A percentile compares a stretch with the other conserved stretches of the same genome.
Evolutionary conservation across 2,113 vertebrate genomes (phyloP).

Genomic region (Opisthocomus hoazin): DNA sequence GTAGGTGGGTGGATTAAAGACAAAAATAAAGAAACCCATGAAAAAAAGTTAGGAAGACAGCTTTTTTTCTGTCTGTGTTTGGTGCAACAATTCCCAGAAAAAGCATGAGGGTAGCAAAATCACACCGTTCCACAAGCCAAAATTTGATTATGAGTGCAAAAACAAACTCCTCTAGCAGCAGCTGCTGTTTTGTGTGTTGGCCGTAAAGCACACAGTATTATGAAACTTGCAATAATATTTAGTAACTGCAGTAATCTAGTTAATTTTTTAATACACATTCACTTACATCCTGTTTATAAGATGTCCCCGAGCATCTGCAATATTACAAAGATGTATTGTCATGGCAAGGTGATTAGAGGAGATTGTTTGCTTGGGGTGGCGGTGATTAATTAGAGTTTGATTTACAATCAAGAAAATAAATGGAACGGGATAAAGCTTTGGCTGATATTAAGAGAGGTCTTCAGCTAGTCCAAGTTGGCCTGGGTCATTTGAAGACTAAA

Average conservation of each 20-base stretch:
- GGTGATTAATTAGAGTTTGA: neutral
- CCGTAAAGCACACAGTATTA: neutral
- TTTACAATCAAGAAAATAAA: neutral
- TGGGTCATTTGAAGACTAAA: neutral
- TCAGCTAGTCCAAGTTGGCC: neutral
- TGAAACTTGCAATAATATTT: constrained; percentile 26
- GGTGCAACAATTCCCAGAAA: constrained; percentile 10
- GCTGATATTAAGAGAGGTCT: neutral
- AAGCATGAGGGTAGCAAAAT: neutral
- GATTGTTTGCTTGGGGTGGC: neutral
- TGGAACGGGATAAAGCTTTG: neutral
- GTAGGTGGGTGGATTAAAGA: neutral
- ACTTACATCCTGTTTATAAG: constrained; percentile 34
- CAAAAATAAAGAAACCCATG: neutral
- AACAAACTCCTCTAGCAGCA: neutral
- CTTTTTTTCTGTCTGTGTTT: neutral
- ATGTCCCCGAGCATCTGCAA: neutral
- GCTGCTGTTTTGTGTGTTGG: constrained; percentile 9
- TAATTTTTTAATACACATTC: neutral
- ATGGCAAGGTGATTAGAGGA: neutral
- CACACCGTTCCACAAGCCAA: neutral
- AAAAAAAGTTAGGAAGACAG: neutral
- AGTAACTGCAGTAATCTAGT: neutral
- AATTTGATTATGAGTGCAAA: neutral
- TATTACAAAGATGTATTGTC: neutral